phyloP scores from a whole-genome alignment of 1,140 invertebrate species.

The Ceratoteleas bidentatus region DNA sequence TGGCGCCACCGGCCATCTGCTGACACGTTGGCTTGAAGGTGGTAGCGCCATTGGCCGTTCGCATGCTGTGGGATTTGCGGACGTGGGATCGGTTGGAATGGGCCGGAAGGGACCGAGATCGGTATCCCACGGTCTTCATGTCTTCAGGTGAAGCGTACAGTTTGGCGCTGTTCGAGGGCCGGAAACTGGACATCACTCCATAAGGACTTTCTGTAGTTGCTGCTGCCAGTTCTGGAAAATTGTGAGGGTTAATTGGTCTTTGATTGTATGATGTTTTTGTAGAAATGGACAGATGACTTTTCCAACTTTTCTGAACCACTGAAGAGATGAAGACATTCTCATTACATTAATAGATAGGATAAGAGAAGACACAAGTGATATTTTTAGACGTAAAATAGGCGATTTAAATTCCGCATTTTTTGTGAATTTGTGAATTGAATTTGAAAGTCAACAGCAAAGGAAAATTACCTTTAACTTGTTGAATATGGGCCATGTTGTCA shows the following conservation, averaged over 20 bases:
- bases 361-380: too few species aligned
- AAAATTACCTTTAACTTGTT: slow-evolving; percentile 78
- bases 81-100: slow-evolving; percentile 82
- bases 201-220: slow-evolving; percentile 74
- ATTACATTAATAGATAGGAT: too few species aligned
- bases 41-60: slow-evolving; percentile 79
- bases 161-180: slow-evolving; percentile 91
- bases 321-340: too few species aligned
- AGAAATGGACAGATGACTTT: too few species aligned
- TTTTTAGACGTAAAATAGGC: too few species aligned
- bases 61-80: slow-evolving; percentile 85
- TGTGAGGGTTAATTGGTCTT: neutral
- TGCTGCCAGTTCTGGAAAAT: slow-evolving; percentile 75
- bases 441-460: too few species aligned
- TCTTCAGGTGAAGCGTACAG: slow-evolving; percentile 93
- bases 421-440: too few species aligned
- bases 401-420: too few species aligned
- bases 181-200: slow-evolving; percentile 90
- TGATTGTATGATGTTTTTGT: too few species aligned
- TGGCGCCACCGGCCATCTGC: slow-evolving; percentile 47
- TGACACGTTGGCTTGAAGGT: slow-evolving; percentile 75
- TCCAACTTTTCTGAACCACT: too few species aligned
- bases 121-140: slow-evolving; percentile 90
- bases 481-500: slow-evolving; percentile 80
- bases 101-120: slow-evolving; percentile 84